phyloP scores from a whole-genome alignment of 2,113 vertebrate genomes.

The Oxyura jamaicensis region DNA sequence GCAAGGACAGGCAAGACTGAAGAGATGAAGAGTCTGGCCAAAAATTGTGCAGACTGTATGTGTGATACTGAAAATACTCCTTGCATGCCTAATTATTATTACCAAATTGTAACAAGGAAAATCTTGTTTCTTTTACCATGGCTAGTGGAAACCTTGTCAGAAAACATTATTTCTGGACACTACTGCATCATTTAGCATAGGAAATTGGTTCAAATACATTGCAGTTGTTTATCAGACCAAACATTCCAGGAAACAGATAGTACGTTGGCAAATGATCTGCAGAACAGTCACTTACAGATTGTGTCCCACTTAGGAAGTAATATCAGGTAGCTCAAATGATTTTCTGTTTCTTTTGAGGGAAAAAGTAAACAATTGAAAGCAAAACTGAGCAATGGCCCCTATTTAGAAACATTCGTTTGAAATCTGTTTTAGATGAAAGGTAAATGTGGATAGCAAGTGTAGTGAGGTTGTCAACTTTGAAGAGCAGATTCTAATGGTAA shows the following conservation, averaged over 20 bases:
- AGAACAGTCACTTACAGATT: neutral
- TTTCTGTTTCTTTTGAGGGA: slow-evolving; percentile 14
- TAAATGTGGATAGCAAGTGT: neutral
- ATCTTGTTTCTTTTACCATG: neutral
- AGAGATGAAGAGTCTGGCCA: neutral
- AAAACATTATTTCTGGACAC: neutral
- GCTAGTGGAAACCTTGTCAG: neutral
- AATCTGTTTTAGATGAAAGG: neutral
- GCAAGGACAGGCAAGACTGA: neutral
- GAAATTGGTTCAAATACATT: neutral
- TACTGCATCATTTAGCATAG: neutral
- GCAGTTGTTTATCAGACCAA: neutral
- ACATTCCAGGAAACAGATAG: neutral
- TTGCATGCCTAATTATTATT: neutral
- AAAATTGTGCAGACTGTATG: neutral
- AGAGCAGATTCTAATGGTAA: neutral
- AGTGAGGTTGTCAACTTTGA: slow-evolving; percentile 13
- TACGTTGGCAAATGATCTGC: neutral
- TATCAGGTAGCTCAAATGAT: neutral
- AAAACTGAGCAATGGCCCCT: neutral
- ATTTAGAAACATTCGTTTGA: neutral
- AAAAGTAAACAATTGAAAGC: neutral
- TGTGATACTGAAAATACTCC: neutral
- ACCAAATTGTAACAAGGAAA: neutral
- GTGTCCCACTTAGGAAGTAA: neutral